Base-by-base conservation (phyloP, 2,888 invertebrate genomes). In the Nomada flava region DNA sequence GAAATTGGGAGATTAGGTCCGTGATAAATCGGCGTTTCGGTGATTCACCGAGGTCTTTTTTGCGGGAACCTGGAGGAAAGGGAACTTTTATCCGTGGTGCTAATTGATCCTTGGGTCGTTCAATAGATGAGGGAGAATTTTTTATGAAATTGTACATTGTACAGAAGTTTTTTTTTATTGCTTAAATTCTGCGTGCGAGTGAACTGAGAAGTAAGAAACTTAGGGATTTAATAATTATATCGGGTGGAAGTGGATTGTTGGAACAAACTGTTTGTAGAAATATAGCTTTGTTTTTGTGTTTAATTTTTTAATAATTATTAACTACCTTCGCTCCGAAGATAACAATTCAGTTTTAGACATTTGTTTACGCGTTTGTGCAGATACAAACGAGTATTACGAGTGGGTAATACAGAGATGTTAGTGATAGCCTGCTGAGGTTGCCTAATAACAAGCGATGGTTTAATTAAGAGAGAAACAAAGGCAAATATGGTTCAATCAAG, bases 11-110 rank as follows among this genome's bases (percentile, higher is more conserved):
- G 63, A 29, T 64, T 72, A 63, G 1, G 47, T 23, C 2, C 15
- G 11, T 4, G 55, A 68, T 78, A 57, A 68, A 68, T 75, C 76
- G 44, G 11, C 26, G 47, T n/a, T 68, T 62, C 11, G 11, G 1
- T 26, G 50, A 23, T 63, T 71, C 55, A 63, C 3, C 47, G 4
- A 36, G 18, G 0, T 50, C 50, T 15, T 18, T 26, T 52, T 53
- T 59, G 0, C 9, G 2, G 23, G n/a, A n/a, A 15, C 13, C 44
- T 20, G 26, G n/a, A 10, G 5, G 15, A 44, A n/a, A n/a, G 15
- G 18, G 2, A 15, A 20, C 10, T 68, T 55, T 36, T 36, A 23
- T 44, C 15, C 36, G 0, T 2, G 15, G 15, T 36, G 10, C 52
- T n/a, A 26, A 18, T 47, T 29, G 26, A 18, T 23, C 55, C 53